Evolutionary conservation across 1,140 invertebrate species (phyloP).

Genomic region (Drosophila asahinai): DNA sequence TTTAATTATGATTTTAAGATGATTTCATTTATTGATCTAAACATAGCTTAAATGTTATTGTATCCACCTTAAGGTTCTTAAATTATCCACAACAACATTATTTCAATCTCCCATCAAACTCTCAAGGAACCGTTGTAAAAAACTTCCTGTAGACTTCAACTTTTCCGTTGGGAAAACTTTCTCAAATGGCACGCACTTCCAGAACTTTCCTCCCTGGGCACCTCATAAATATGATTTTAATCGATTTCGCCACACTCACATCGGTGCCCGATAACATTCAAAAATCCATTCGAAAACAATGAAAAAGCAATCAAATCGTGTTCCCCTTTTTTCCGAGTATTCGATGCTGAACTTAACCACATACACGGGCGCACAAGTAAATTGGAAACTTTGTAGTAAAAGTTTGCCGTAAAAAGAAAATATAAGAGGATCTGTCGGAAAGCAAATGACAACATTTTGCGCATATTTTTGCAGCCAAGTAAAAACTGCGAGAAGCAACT

Average conservation of each 20-base stretch:
- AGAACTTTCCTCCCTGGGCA: slow-evolving; percentile 38
- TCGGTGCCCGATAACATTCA: slow-evolving; percentile 35
- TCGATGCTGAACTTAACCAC: slow-evolving; percentile 42
- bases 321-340: slow-evolving; percentile 20
- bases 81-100: background rate
- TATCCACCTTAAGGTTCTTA: background rate
- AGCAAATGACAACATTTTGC: slow-evolving; percentile 59
- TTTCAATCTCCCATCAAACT: background rate
- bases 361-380: slow-evolving; percentile 32
- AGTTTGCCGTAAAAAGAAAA: slow-evolving; percentile 42
- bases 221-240: slow-evolving; percentile 78
- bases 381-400: slow-evolving; percentile 63
- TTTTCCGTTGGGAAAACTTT: slow-evolving; percentile 38
- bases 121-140: slow-evolving; percentile 7
- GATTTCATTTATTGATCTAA: background rate
- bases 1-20: background rate
- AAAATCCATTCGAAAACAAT: slow-evolving; percentile 78
- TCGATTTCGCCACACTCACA: slow-evolving; percentile 68
- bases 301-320: slow-evolving; percentile 78
- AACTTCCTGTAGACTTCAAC: slow-evolving; percentile 23
- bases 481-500: slow-evolving; percentile 37
- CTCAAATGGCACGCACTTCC: slow-evolving; percentile 13
- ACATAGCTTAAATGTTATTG: background rate
- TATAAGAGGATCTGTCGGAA: slow-evolving; percentile 10
- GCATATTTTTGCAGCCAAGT: slow-evolving; percentile 58